Conservation (phyloP, 2,113 vertebrate species). For the Xenopus borealis region DNA sequence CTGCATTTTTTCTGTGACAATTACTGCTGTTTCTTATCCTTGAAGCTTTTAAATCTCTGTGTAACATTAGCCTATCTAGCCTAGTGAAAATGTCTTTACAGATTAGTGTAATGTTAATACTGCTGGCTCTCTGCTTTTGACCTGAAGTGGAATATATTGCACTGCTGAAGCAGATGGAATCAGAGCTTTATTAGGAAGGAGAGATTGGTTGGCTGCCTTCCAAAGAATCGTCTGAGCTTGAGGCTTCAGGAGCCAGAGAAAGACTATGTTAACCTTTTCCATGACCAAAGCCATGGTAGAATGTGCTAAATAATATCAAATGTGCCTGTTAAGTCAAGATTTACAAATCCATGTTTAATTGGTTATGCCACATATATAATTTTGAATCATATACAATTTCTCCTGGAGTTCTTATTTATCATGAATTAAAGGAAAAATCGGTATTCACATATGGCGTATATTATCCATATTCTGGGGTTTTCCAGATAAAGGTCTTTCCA, state of each 20-base stretch:
- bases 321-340: too few relatives aligned
- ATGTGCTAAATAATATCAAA: too few relatives aligned
- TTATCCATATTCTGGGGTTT: too few relatives aligned
- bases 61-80: constrained; percentile 76
- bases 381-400: not conserved
- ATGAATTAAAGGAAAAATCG: too few relatives aligned
- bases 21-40: constrained; percentile 62
- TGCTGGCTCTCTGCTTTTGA: constrained; percentile 72
- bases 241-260: constrained; percentile 46
- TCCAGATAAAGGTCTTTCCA: too few relatives aligned
- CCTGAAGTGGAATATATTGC: constrained; percentile 73
- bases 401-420: too few relatives aligned
- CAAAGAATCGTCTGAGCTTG: constrained; percentile 51
- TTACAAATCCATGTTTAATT: too few relatives aligned
- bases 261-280: constrained; percentile 41
- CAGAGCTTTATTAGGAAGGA: constrained; percentile 59
- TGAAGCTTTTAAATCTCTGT: constrained; percentile 66
- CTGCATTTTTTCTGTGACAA: constrained; percentile 60
- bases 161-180: constrained; percentile 71
- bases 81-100: constrained; percentile 77
- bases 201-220: constrained; percentile 67
- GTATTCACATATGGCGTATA: too few relatives aligned
- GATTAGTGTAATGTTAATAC: constrained; percentile 79
- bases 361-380: not conserved
- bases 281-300: constrained; percentile 14